phyloP scores from a whole-genome alignment of 2,797 vertebrate species.

The Poecilia wingei region DNA sequence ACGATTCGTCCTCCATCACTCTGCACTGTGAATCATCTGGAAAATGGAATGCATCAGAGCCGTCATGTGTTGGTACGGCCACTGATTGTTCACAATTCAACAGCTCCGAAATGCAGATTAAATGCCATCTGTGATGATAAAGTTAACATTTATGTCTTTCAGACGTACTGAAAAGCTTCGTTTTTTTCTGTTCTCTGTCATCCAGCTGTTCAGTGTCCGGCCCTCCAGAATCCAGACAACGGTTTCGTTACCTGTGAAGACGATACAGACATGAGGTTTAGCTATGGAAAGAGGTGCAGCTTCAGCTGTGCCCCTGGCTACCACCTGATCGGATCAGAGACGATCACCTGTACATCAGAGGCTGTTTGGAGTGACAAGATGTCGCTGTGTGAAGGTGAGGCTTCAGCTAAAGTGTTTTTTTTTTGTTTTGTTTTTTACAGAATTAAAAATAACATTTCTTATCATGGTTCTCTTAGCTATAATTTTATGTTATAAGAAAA shows the following conservation, averaged over 20 bases:
- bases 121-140: not conserved
- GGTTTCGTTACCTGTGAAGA: conserved; percentile 65
- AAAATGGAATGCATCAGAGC: conserved; percentile 69
- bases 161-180: not conserved
- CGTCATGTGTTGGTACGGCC: conserved; percentile 68
- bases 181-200: not conserved
- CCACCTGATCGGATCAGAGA: conserved; percentile 61
- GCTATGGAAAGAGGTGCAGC: conserved; percentile 74
- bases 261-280: conserved; percentile 56
- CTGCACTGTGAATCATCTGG: conserved; percentile 69
- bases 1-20: conserved; percentile 44
- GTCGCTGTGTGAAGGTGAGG: conserved; percentile 80
- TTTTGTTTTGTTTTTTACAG: not conserved
- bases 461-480: not conserved
- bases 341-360: conserved; percentile 72
- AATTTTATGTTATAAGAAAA: not conserved
- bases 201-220: conserved; percentile 70
- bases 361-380: conserved; percentile 74
- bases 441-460: not conserved
- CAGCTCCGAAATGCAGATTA: not conserved
- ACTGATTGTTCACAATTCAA: not conserved
- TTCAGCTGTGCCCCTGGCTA: conserved; percentile 80
- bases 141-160: not conserved
- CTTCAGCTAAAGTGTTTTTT: not conserved
- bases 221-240: conserved; percentile 48